These are phyloP conservation scores for Ochotona curzoniae DNA, from an alignment of 2,113 vertebrate species.

Conservation along the genomic window DNA sequence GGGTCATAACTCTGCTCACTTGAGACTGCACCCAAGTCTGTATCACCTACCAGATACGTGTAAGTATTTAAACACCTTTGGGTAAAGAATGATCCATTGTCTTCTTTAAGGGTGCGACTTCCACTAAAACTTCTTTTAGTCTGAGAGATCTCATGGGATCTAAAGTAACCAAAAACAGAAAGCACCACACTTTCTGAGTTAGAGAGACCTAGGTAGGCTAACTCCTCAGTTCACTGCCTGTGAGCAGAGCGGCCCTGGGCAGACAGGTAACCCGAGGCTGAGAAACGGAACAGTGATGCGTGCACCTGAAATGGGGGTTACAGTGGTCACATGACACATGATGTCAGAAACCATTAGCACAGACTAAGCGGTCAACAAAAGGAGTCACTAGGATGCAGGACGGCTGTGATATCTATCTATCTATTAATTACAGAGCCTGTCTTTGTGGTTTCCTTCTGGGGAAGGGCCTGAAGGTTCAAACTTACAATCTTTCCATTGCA, in stretches of 20 bases:
- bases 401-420: neutral
- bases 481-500: neutral
- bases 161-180: too few relatives aligned
- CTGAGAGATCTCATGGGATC: too few relatives aligned
- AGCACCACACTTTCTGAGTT: too few relatives aligned
- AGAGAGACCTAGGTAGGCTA: neutral
- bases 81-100: too few relatives aligned
- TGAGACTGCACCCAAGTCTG: too few relatives aligned
- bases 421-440: constrained; percentile 8
- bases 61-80: too few relatives aligned
- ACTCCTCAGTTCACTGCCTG: neutral
- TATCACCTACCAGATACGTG: too few relatives aligned
- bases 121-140: too few relatives aligned
- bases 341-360: neutral
- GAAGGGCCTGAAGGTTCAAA: neutral
- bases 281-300: neutral
- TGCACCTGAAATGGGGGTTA: neutral
- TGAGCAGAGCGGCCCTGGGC: neutral
- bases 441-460: neutral
- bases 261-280: neutral
- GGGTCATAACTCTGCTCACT: too few relatives aligned
- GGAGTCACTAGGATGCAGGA: neutral
- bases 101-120: too few relatives aligned
- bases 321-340: neutral
- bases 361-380: neutral